Conservation (phyloP, 2,888 invertebrate genomes). For the Frankliniella intonsa region DNA sequence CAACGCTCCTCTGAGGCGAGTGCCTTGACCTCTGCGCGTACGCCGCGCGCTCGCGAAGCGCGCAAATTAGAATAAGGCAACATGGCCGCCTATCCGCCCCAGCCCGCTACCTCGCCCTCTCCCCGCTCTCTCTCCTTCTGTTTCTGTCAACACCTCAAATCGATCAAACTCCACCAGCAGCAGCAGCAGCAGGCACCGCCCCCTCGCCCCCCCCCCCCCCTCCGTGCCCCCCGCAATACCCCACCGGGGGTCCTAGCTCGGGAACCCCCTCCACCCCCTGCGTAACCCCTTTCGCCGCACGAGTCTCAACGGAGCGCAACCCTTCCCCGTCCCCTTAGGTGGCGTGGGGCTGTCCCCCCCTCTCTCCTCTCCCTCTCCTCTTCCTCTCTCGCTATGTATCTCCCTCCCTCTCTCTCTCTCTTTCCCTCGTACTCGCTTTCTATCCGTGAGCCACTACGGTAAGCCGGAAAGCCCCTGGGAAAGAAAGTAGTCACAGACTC, state of each 20-base stretch:
- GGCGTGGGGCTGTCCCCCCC: not conserved
- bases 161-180: not conserved
- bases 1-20: too few relatives aligned
- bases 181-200: not conserved
- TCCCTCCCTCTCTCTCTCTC: not conserved
- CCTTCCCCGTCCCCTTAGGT: not conserved
- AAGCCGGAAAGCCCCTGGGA: too few relatives aligned
- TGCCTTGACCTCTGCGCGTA: too few relatives aligned
- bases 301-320: too few relatives aligned
- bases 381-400: not conserved
- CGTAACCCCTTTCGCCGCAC: too few relatives aligned
- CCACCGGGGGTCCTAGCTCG: not conserved
- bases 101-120: not conserved
- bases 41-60: too few relatives aligned
- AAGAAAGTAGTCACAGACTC: too few relatives aligned
- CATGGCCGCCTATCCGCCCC: not conserved
- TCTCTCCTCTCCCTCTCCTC: not conserved
- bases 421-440: not conserved
- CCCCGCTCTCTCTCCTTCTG: not conserved
- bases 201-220: not conserved
- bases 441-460: not conserved
- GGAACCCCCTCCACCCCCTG: too few relatives aligned
- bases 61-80: too few relatives aligned
- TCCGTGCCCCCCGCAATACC: not conserved
- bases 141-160: constrained; percentile 24